These are phyloP conservation scores for Diplosoma virens DNA, from an alignment of 23 tunicate species.

Conservation along the genomic window DNA sequence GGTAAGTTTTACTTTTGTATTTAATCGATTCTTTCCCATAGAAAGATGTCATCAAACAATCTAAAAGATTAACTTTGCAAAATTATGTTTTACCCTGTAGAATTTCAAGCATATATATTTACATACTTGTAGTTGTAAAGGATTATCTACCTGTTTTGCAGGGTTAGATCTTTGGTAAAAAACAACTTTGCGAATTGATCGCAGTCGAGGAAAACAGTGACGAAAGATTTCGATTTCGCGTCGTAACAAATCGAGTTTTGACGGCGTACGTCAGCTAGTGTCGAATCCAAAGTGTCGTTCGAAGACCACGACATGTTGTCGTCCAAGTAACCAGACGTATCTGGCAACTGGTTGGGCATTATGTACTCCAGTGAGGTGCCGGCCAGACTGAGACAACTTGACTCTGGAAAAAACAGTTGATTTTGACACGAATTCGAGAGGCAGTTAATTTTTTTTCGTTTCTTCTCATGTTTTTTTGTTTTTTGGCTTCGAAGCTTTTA, in stretches of 20 bases:
- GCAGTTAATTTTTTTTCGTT: too few relatives aligned
- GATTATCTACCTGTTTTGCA: slow-evolving; percentile 26
- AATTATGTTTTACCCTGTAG: too few relatives aligned
- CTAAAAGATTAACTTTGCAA: not conserved
- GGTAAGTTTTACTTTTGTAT: not conserved
- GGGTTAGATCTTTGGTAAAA: not conserved
- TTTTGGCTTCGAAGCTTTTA: too few relatives aligned
- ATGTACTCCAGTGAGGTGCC: slow-evolving; percentile 18
- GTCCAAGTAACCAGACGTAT: not conserved
- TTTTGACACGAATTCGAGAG: too few relatives aligned
- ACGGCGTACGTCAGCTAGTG: not conserved
- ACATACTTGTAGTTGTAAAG: too few relatives aligned
- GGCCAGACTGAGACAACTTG: too few relatives aligned
- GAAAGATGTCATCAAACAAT: not conserved
- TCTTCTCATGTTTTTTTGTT: too few relatives aligned
- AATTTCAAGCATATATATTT: too few relatives aligned
- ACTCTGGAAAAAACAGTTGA: too few relatives aligned
- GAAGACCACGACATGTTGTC: not conserved
- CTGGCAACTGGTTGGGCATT: not conserved
- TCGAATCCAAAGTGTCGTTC: not conserved
- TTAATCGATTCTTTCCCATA: not conserved
- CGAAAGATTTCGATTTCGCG: not conserved
- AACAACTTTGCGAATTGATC: slow-evolving; percentile 1
- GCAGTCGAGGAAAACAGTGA: not conserved
- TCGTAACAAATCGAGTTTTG: slow-evolving; percentile 19